A percentile compares a stretch with the other conserved stretches of the same genome.
phyloP scores from a whole-genome alignment of 2,113 vertebrate species.

The Uropsilus gracilis region DNA sequence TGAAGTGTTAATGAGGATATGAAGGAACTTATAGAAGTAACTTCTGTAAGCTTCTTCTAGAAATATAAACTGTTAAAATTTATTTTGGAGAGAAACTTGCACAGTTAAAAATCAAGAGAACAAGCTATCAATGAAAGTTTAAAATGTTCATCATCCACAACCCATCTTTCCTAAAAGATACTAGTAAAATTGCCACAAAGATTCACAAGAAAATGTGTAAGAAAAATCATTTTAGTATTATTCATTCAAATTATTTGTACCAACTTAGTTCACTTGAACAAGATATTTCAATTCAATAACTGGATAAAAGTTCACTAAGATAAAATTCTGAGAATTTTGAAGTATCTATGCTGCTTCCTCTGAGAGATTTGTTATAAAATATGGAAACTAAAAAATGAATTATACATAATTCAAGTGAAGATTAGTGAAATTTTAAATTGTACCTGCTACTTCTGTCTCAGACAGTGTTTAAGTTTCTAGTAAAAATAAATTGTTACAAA shows the following conservation, averaged over 20 bases:
- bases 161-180: background rate
- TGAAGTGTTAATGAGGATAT: background rate
- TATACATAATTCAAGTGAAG: background rate
- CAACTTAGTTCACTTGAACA: background rate
- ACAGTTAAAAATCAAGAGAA: background rate
- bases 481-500: background rate
- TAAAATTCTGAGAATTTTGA: background rate
- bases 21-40: background rate
- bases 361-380: background rate
- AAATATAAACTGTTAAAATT: background rate
- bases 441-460: background rate
- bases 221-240: background rate
- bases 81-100: constrained; percentile 11
- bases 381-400: background rate
- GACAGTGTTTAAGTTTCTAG: background rate
- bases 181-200: background rate
- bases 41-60: background rate
- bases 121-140: background rate
- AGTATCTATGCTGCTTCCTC: background rate
- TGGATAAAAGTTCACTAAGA: background rate
- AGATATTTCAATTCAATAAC: background rate
- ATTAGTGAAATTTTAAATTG: background rate
- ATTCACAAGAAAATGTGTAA: background rate
- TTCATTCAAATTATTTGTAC: background rate
- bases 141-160: background rate